Conservation (phyloP, 2,888 invertebrate genomes). For the Brachyptera putata region DNA sequence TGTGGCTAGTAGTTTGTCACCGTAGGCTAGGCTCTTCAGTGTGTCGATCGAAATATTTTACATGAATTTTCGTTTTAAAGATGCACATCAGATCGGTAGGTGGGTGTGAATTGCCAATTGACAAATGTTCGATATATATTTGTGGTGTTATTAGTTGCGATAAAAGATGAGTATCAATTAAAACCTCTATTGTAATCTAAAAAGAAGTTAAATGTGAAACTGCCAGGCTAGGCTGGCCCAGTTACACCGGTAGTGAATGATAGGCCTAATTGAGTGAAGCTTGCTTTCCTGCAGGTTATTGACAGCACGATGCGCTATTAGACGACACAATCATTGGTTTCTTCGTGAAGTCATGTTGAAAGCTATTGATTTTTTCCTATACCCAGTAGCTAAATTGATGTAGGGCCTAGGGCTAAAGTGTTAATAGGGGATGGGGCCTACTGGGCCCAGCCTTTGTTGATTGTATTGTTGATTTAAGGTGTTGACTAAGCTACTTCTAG, state of each 20-base stretch:
- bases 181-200: not conserved
- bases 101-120: conserved; percentile 3
- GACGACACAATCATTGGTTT: conserved; percentile 8
- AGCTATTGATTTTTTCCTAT: too few relatives aligned
- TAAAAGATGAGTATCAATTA: too few relatives aligned
- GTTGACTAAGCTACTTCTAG: too few relatives aligned
- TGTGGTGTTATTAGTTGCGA: not conserved
- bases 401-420: too few relatives aligned
- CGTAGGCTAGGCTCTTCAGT: conserved; percentile 16
- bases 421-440: too few relatives aligned
- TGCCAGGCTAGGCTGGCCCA: conserved; percentile 1
- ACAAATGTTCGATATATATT: not conserved
- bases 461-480: too few relatives aligned
- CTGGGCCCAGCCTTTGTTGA: too few relatives aligned
- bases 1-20: conserved; percentile 34
- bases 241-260: conserved; percentile 27
- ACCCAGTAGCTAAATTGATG: too few relatives aligned
- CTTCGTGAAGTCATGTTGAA: too few relatives aligned
- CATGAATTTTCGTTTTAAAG: conserved; percentile 1
- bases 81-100: too few relatives aligned
- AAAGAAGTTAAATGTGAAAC: too few relatives aligned
- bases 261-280: not conserved
- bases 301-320: conserved; percentile 14
- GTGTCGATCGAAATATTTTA: conserved; percentile 3
- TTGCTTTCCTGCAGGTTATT: conserved; percentile 29